Conservation (phyloP, 2,113 vertebrate genomes). For the Takifugu flavidus region DNA sequence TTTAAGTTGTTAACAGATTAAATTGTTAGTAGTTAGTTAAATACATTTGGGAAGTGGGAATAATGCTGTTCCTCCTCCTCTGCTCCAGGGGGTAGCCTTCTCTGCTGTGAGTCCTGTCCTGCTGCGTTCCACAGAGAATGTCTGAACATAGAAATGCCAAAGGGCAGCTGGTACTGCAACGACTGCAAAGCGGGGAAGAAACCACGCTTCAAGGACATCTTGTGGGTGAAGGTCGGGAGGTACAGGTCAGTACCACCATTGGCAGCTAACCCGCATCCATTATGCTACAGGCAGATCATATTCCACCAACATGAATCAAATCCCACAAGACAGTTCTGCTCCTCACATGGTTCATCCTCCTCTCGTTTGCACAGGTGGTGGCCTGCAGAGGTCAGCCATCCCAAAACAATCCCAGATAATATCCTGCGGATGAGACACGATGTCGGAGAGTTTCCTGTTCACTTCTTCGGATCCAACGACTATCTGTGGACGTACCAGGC, state of each 20-base stretch:
- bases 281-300: not conserved
- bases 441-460: constrained; percentile 95
- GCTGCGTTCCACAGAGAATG: constrained; percentile 97
- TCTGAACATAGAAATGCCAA: constrained; percentile 97
- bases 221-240: constrained; percentile 97
- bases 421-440: constrained; percentile 96
- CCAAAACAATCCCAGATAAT: constrained; percentile 90
- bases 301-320: not conserved
- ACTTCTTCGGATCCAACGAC: constrained; percentile 97
- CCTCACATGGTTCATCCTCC: not conserved
- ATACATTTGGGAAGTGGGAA: no score
- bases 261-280: no score
- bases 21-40: no score
- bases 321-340: not conserved
- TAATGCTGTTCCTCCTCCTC: constrained; percentile 5
- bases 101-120: constrained; percentile 97
- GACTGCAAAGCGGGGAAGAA: constrained; percentile 97
- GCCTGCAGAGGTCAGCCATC: constrained; percentile 97
- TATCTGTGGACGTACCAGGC: constrained; percentile 99
- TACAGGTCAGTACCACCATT: constrained; percentile 83
- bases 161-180: constrained; percentile 98
- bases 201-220: constrained; percentile 92
- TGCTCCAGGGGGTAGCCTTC: constrained; percentile 88
- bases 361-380: constrained; percentile 82
- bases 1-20: no score